These are phyloP conservation scores for Eutrigla gurnardus DNA, from an alignment of 2,797 vertebrate species.

Conservation along the genomic window DNA sequence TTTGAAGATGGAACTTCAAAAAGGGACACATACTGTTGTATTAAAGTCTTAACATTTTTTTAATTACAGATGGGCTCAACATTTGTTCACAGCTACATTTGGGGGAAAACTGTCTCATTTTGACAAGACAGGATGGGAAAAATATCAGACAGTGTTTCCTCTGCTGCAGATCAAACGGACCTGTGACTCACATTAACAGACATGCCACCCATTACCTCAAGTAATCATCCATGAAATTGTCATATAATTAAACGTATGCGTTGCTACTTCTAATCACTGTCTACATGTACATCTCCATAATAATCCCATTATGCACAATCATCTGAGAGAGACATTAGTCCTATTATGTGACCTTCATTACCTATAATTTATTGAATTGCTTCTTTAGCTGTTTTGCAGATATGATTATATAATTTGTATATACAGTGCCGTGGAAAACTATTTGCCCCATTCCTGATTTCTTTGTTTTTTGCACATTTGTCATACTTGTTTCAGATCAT, in stretches of 20 bases:
- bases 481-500: no score
- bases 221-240: slow-evolving; percentile 23
- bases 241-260: slow-evolving; percentile 14
- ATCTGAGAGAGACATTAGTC: slow-evolving; percentile 21
- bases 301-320: slow-evolving; percentile 31
- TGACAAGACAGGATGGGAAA: background rate
- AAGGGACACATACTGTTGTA: background rate
- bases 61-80: background rate
- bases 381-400: background rate
- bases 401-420: background rate
- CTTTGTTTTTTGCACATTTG: no score
- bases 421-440: no score
- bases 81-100: background rate
- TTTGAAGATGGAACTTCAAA: background rate
- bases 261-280: slow-evolving; percentile 19
- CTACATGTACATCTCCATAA: slow-evolving; percentile 27
- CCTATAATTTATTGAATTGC: background rate
- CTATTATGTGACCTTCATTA: slow-evolving; percentile 22
- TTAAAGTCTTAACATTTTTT: background rate
- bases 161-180: background rate
- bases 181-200: background rate
- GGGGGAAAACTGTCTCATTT: background rate
- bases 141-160: background rate
- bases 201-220: background rate
- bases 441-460: no score